Conservation (phyloP, 2,888 invertebrate species). For the Mallateleia sp. region DNA sequence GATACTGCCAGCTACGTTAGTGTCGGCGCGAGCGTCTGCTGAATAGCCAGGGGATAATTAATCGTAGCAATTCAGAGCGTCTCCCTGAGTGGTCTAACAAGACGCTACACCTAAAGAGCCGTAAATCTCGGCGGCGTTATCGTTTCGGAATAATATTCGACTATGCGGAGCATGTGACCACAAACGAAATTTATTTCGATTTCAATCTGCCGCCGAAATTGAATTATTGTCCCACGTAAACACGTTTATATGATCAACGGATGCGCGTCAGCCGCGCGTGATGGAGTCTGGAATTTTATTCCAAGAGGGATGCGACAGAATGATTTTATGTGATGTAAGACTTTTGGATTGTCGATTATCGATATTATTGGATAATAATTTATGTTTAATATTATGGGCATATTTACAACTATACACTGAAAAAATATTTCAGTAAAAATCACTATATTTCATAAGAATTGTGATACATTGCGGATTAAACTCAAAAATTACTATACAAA, state of each 20-base stretch:
- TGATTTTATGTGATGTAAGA: too few relatives aligned
- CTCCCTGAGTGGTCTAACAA: conserved; percentile 47
- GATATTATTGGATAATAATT: background rate
- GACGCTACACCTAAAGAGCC: conserved; percentile 55
- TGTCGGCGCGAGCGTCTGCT: conserved; percentile 19
- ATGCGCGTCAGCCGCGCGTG: too few relatives aligned
- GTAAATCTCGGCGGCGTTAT: conserved; percentile 64
- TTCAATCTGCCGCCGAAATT: conserved; percentile 41
- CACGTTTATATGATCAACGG: conserved; percentile 12
- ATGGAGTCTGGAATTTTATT: too few relatives aligned
- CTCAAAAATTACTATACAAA: too few relatives aligned
- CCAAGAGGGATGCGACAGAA: too few relatives aligned
- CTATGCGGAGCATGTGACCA: conserved; percentile 42
- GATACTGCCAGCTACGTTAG: conserved; percentile 40
- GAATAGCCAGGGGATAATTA: conserved; percentile 63
- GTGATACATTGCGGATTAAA: too few relatives aligned
- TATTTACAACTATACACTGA: too few relatives aligned
- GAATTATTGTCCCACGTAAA: conserved; percentile 45
- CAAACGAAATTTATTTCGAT: conserved; percentile 55
- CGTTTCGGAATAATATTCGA: conserved; percentile 51
- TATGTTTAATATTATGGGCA: too few relatives aligned
- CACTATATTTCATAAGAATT: too few relatives aligned
- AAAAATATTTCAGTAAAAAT: too few relatives aligned
- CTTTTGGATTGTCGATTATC: too few relatives aligned
- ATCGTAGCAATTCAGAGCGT: conserved; percentile 51